A percentile compares a stretch with the other conserved stretches of the same genome.
Evolutionary conservation across 2,113 vertebrate species (phyloP).

Genomic region (Calidris pugnax): DNA sequence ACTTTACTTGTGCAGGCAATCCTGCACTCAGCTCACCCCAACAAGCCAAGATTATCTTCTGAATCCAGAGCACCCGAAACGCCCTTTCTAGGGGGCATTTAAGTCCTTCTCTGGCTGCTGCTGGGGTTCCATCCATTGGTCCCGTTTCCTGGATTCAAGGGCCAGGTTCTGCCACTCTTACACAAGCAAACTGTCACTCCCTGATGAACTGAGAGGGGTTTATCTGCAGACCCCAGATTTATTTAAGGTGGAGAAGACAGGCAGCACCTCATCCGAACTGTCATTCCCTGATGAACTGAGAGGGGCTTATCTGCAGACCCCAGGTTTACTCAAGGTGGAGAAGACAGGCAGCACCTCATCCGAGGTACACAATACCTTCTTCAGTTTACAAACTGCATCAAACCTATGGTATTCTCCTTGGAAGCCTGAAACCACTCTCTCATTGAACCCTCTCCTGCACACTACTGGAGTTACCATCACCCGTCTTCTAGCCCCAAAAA

Average conservation of each 20-base stretch:
- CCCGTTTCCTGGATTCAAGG: background rate
- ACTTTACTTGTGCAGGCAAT: background rate
- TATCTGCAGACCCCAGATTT: background rate
- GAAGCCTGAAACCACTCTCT: background rate
- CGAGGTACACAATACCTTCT: background rate
- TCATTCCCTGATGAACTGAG: background rate
- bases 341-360: background rate
- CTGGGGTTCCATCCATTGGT: conserved; percentile 2
- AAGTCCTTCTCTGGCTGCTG: background rate
- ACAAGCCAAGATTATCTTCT: conserved; percentile 8
- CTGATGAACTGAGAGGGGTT: background rate
- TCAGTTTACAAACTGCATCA: background rate
- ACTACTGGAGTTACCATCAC: background rate
- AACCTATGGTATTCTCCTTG: background rate
- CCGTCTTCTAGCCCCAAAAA: conserved; percentile 6
- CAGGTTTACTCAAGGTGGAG: background rate
- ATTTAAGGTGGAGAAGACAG: background rate
- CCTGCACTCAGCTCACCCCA: background rate
- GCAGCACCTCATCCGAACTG: background rate
- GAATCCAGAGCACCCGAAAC: background rate
- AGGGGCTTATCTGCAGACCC: background rate
- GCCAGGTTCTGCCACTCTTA: background rate
- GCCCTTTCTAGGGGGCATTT: background rate
- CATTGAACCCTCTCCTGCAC: background rate
- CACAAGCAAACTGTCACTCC: background rate